These are phyloP conservation scores for Channa maculata DNA, from an alignment of 2,113 vertebrate species.

Conservation along the genomic window DNA sequence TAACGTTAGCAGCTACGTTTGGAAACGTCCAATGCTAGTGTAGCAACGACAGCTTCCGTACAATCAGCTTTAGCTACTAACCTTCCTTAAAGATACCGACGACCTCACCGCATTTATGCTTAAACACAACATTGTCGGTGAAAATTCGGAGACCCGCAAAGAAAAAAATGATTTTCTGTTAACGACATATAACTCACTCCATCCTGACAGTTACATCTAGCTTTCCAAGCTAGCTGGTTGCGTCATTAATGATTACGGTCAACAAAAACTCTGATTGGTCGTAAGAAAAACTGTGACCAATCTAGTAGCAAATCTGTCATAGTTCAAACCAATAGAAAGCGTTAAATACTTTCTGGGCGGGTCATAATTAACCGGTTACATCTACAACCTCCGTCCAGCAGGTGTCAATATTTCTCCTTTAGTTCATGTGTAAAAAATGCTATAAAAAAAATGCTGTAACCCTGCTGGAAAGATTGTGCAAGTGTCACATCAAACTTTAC, in stretches of 20 bases:
- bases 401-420: conserved; percentile 32
- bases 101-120: conserved; percentile 24
- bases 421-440: no score
- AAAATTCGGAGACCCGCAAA: rapidly evolving
- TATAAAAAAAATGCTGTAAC: background rate
- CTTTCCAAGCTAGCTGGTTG: no score
- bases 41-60: background rate
- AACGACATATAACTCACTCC: no score
- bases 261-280: conserved; percentile 59
- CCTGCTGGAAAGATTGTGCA: background rate
- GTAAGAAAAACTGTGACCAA: background rate
- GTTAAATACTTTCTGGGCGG: conserved; percentile 1
- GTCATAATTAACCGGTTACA: background rate
- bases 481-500: background rate
- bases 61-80: conserved; percentile 45
- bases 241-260: background rate
- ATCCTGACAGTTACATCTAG: no score
- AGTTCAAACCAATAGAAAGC: conserved; percentile 53
- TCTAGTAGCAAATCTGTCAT: background rate
- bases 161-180: no score
- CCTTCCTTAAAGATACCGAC: conserved; percentile 65
- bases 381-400: conserved; percentile 1
- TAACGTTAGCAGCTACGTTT: no score
- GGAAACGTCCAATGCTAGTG: background rate
- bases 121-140: conserved; percentile 51